Evolutionary conservation across 2,113 vertebrate genomes (phyloP).

Genomic region (Calyptommatus sinebrachiatus): DNA sequence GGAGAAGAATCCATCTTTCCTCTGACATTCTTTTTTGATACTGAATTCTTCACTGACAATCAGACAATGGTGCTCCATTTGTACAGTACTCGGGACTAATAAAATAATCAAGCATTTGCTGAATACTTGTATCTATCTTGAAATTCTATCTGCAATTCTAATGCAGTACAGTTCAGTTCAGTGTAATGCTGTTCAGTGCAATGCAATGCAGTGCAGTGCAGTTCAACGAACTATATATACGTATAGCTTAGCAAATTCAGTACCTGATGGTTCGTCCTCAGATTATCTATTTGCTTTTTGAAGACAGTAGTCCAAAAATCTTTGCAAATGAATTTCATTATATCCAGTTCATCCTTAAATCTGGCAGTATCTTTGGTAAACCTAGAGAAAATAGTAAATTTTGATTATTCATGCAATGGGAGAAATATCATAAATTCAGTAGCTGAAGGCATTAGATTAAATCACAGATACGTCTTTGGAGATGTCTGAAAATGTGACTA

Average conservation of each 20-base stretch:
- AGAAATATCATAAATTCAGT: background rate
- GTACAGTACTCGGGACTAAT: too few species aligned
- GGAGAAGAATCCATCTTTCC: background rate
- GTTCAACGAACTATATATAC: background rate
- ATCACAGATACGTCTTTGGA: background rate
- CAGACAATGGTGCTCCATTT: background rate
- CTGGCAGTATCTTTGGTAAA: slow-evolving; percentile 93
- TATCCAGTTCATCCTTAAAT: slow-evolving; percentile 95
- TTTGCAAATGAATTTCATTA: slow-evolving; percentile 98
- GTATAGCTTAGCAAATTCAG: background rate
- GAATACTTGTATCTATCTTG: too few species aligned
- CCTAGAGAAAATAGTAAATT: slow-evolving; percentile 64
- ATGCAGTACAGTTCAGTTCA: too few species aligned
- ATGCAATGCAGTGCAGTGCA: background rate
- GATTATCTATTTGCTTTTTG: slow-evolving; percentile 94
- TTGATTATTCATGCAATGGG: background rate
- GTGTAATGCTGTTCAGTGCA: too few species aligned
- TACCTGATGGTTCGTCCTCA: slow-evolving; percentile 95
- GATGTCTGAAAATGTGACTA: background rate
- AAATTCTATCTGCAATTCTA: too few species aligned
- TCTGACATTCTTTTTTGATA: background rate
- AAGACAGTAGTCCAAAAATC: slow-evolving; percentile 96
- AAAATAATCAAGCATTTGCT: too few species aligned
- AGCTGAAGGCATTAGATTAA: background rate
- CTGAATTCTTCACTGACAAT: background rate